These are phyloP conservation scores for Melangyna quadrimaculata DNA, from an alignment of 2,888 invertebrate species.

Conservation along the genomic window DNA sequence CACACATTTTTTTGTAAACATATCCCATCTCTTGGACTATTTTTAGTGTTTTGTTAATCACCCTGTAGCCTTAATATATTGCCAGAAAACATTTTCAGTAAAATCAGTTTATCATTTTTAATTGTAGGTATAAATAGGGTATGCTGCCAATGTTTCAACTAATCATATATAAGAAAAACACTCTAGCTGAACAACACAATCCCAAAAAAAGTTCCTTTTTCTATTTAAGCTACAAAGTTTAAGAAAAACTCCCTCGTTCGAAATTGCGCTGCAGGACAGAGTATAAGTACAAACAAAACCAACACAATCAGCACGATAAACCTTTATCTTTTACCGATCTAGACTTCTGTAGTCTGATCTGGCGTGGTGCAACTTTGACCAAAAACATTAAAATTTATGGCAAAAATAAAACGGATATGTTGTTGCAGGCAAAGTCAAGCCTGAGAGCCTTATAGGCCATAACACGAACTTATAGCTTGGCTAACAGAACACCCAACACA, in stretches of 20 bases:
- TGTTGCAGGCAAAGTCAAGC: conserved; percentile 37
- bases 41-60: no score
- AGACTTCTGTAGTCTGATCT: conserved; percentile 6
- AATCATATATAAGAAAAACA: neutral
- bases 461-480: conserved; percentile 27
- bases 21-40: no score
- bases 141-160: neutral
- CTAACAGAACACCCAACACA: neutral
- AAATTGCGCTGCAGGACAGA: conserved; percentile 38
- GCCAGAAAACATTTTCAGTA: no score
- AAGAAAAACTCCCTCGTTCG: conserved; percentile 1
- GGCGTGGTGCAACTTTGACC: conserved; percentile 28
- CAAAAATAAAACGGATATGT: conserved; percentile 59
- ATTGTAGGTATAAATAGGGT: neutral
- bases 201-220: neutral
- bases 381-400: conserved; percentile 60
- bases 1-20: no score
- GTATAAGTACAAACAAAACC: conserved; percentile 6
- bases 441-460: conserved; percentile 5
- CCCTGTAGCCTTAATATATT: no score
- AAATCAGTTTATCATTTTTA: neutral
- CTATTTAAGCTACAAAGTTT: neutral
- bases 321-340: conserved; percentile 14
- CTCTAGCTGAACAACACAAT: neutral
- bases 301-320: conserved; percentile 16